A percentile compares a stretch with the other conserved stretches of the same genome.
phyloP scores from a whole-genome alignment of 2,888 invertebrate species.

The Auanema sp. region DNA sequence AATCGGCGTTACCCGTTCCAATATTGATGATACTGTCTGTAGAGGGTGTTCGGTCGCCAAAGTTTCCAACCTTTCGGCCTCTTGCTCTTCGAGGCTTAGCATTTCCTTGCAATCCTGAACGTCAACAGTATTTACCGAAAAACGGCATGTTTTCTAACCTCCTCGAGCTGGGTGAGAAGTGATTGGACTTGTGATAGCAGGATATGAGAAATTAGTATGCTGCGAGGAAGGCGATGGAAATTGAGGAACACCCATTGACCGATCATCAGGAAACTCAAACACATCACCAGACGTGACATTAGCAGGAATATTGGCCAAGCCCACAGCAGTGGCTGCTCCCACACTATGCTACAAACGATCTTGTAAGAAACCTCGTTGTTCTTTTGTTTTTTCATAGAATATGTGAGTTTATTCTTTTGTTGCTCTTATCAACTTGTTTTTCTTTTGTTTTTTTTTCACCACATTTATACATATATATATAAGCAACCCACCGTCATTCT shows the following conservation, averaged over 20 bases:
- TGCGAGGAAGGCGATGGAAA: conserved; percentile 25
- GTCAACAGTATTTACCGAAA: too few relatives aligned
- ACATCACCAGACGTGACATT: conserved; percentile 17
- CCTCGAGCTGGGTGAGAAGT: neutral
- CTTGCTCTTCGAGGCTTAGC: conserved; percentile 9
- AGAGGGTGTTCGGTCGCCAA: conserved; percentile 18
- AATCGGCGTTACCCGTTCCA: conserved; percentile 1
- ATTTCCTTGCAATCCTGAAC: neutral
- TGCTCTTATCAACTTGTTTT: neutral
- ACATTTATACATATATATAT: too few relatives aligned
- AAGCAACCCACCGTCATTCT: conserved; percentile 25
- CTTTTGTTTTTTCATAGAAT: neutral
- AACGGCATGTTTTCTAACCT: neutral
- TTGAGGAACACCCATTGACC: conserved; percentile 8
- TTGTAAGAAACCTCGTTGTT: neutral
- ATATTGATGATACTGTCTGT: conserved; percentile 7
- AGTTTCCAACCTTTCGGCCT: conserved; percentile 14
- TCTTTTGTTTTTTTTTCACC: too few relatives aligned
- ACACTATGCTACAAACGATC: conserved; percentile 25
- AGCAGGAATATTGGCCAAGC: conserved; percentile 19
- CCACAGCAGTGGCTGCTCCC: conserved; percentile 31
- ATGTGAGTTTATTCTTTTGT: neutral
- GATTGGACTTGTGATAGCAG: conserved; percentile 9
- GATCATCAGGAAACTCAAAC: conserved; percentile 30
- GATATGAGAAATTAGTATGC: conserved; percentile 12